Base-by-base conservation (phyloP, 2,888 invertebrate species). In the Colostygia pectinataria region DNA sequence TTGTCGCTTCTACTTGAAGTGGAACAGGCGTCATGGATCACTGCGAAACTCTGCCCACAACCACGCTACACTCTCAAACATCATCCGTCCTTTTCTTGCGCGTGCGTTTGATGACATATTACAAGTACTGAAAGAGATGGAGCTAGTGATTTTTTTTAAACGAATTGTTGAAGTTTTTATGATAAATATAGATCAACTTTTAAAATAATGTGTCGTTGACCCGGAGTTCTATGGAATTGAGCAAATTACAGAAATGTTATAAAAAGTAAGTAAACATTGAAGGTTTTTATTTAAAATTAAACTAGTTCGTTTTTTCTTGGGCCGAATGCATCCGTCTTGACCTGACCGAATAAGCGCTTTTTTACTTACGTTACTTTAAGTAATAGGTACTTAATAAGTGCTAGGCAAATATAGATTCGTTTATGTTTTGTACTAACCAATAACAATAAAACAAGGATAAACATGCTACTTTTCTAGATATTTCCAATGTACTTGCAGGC, bases 151-250 rank as follows among this genome's bases (percentile, higher is more conserved):
- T 66, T 77, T 79, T 79, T 60, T 82, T 77, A 72, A 62, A 66
- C 65, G 57, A 71, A 74, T 74, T 75, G 76, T 79, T 72, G 25
- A 38, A 65, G 68, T 80, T 87, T 33, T 20, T 87, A 87, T 83
- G 77, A 81, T 69, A 80, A 83, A 87, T 87, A 83, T 85, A 86
- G 88, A 88, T 82, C 85, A 84, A 79, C 75, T 77, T 78, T 80
- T 74, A 78, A n/a, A 82, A 82, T 83, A 80, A 80, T 79, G 74
- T 77, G 86, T 86, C 88, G 73, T 75, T 86, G 85, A 87, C 80
- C 87, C 59, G 59, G 33, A 53, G 65, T 67, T 72, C 63, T 59
- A 64, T 66, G 66, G 9, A 70, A 74, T 71, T 71, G 63, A 62
- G 46, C 59, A 62, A 61, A 54, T 59, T 57, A 46, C 57, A 50